phyloP scores from a whole-genome alignment of 1,140 invertebrate genomes.

The Lordiphosa clarofinis region DNA sequence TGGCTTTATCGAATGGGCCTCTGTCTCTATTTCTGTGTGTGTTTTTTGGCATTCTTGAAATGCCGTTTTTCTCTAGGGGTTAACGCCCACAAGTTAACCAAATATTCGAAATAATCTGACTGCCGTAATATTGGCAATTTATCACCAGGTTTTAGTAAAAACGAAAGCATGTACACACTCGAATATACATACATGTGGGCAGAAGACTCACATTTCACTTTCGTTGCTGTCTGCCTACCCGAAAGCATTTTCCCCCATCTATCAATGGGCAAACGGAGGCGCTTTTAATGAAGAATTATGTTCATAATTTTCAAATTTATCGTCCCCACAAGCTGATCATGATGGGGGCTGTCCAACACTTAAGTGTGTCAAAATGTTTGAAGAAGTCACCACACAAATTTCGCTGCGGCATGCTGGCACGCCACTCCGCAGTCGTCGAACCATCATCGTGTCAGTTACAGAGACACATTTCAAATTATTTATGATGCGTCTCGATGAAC shows the following conservation, averaged over 20 bases:
- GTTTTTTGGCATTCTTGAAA: conserved; percentile 59
- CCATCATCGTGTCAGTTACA: conserved; percentile 63
- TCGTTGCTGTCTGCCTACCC: conserved; percentile 10
- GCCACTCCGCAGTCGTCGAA: conserved; percentile 8
- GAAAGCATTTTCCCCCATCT: conserved; percentile 33
- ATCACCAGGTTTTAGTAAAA: conserved; percentile 54
- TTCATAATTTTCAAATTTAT: conserved; percentile 76
- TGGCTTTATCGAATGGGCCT: conserved; percentile 7
- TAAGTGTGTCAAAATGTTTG: conserved; percentile 75
- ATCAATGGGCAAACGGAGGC: conserved; percentile 54
- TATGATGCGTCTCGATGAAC: conserved; percentile 54
- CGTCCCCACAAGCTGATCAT: conserved; percentile 52
- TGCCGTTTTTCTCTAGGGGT: conserved; percentile 39
- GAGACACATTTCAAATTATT: conserved; percentile 64
- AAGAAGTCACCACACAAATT: conserved; percentile 47
- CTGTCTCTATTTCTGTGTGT: conserved; percentile 20
- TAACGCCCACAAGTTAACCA: conserved; percentile 56
- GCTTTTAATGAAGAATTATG: conserved; percentile 75
- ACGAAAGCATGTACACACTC: conserved; percentile 6
- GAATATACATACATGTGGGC: conserved; percentile 38
- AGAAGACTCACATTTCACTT: conserved; percentile 43
- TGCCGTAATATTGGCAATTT: conserved; percentile 72
- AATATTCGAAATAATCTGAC: conserved; percentile 64
- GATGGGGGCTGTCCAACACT: conserved; percentile 65
- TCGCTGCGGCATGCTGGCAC: conserved; percentile 59